These are phyloP conservation scores for Pseudotriccus pelzelni DNA, from an alignment of 2,797 vertebrate genomes.

Conservation along the genomic window DNA sequence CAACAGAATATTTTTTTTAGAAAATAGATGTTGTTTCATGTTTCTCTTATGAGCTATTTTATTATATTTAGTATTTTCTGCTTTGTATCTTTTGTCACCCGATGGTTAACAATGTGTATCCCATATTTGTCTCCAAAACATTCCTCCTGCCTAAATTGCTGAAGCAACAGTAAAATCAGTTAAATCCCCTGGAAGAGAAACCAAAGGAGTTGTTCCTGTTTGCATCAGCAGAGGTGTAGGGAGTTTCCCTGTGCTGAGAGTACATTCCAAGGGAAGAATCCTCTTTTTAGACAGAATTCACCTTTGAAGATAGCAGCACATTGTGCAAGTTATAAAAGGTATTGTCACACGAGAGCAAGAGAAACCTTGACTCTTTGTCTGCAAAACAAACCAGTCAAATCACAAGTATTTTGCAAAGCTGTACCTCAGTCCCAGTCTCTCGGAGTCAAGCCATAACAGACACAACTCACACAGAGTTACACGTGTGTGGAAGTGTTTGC, in stretches of 20 bases:
- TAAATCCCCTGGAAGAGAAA: not conserved
- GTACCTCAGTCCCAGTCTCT: not conserved
- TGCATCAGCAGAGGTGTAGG: not conserved
- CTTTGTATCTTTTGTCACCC: not conserved
- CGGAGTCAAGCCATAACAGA: not conserved
- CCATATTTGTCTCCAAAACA: not conserved
- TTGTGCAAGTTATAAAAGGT: not conserved
- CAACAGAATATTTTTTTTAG: not conserved
- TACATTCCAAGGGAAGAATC: not conserved
- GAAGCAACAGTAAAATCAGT: not conserved
- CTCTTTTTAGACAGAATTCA: not conserved
- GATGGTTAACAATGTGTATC: not conserved
- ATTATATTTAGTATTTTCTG: not conserved
- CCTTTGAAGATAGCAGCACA: not conserved
- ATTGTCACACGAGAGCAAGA: not conserved
- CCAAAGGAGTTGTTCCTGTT: not conserved
- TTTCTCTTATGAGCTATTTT: not conserved
- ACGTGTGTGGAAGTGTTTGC: not conserved
- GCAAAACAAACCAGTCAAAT: rapidly evolving
- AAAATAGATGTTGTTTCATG: not conserved
- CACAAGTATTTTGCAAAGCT: not conserved
- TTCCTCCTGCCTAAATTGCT: not conserved
- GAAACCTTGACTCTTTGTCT: not conserved
- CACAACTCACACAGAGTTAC: not conserved
- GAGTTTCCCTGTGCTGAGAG: not conserved